Conservation (phyloP, 2,888 invertebrate species). For the Rhagophthalmus giganteus region DNA sequence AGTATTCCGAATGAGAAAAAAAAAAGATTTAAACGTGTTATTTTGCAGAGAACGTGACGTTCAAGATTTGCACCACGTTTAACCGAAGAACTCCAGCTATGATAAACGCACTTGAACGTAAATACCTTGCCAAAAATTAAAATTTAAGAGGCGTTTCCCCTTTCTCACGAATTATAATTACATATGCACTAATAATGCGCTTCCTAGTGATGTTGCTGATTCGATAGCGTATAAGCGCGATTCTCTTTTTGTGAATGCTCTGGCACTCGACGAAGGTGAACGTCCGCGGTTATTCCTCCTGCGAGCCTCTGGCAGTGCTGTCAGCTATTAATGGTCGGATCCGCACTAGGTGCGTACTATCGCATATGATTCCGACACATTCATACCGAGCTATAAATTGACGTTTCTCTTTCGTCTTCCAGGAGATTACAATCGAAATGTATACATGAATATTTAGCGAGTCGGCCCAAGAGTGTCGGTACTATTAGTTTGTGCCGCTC, state of each 20-base stretch:
- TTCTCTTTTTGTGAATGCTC: conserved; percentile 50
- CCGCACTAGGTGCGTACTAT: conserved; percentile 31
- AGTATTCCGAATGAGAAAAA: too few species aligned
- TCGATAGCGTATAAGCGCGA: conserved; percentile 41
- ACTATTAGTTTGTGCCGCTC: conserved; percentile 8
- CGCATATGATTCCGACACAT: conserved; percentile 11
- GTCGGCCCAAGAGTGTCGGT: conserved; percentile 1
- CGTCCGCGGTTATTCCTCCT: conserved; percentile 54
- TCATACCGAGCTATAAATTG: conserved; percentile 8
- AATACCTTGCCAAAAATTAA: too few species aligned
- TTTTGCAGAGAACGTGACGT: too few species aligned
- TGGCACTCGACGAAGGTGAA: conserved; percentile 50
- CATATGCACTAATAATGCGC: conserved; percentile 49
- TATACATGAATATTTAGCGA: conserved; percentile 12
- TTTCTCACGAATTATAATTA: conserved; percentile 52
- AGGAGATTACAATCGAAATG: conserved; percentile 11
- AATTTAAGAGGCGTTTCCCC: conserved; percentile 21
- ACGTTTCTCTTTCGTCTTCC: not conserved
- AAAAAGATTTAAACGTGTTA: too few species aligned
- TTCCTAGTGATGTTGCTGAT: conserved; percentile 51
- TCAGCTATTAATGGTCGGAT: conserved; percentile 41
- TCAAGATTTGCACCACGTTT: too few species aligned
- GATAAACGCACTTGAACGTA: too few species aligned
- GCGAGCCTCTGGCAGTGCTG: conserved; percentile 42
- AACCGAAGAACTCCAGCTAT: too few species aligned